Conservation (phyloP, 2,113 vertebrate species). For the Hippocampus barbouri region DNA sequence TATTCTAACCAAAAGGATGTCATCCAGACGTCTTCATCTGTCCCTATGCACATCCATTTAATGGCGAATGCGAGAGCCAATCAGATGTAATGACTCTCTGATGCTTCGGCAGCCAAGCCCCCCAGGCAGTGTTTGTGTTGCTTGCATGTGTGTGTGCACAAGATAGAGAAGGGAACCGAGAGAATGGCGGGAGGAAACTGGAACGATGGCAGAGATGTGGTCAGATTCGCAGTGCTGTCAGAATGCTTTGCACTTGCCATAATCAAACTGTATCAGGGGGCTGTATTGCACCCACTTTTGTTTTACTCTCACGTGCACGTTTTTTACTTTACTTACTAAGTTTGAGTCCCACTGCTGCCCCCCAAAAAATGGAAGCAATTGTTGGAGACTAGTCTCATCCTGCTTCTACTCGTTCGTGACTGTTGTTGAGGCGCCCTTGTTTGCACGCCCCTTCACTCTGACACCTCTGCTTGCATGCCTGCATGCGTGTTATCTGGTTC, state of each 20-base stretch:
- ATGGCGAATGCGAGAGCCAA: constrained; percentile 27
- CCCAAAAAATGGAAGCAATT: too few species aligned
- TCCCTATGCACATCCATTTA: neutral
- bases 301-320: too few species aligned
- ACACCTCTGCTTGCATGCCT: too few species aligned
- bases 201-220: constrained; percentile 42
- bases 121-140: constrained; percentile 32
- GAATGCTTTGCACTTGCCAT: constrained; percentile 78
- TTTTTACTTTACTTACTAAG: too few species aligned
- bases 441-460: too few species aligned
- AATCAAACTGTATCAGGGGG: constrained; percentile 37
- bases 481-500: too few species aligned
- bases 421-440: too few species aligned
- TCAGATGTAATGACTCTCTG: constrained; percentile 47
- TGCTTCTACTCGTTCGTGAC: too few species aligned
- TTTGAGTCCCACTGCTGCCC: too few species aligned
- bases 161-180: constrained; percentile 1
- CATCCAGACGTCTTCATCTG: constrained; percentile 6
- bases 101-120: constrained; percentile 37
- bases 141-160: neutral
- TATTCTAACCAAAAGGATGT: constrained; percentile 34
- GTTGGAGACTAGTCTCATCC: too few species aligned
- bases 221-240: constrained; percentile 82
- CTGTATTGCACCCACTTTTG: neutral
- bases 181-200: constrained; percentile 34